Percentiles rank a stretch among this genome's conserved stretches.
These are phyloP conservation scores for Crossocerus cetratus DNA, from an alignment of 2,888 invertebrate genomes.

Conservation along the genomic window DNA sequence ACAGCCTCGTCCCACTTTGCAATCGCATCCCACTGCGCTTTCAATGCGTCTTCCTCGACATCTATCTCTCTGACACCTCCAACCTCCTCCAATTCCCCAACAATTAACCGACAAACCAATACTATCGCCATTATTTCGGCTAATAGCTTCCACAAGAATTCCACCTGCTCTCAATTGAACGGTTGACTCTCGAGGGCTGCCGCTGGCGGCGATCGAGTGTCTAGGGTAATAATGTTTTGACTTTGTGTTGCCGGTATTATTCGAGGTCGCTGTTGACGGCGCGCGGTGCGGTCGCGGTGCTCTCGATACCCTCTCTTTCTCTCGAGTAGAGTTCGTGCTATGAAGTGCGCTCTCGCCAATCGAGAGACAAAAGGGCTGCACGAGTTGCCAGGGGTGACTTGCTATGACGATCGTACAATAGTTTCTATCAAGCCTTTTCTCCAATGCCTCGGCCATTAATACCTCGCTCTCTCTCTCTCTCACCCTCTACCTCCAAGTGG, in stretches of 20 bases:
- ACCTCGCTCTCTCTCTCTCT: constrained; percentile 29
- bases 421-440: constrained; percentile 62
- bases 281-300: no score
- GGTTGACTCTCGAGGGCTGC: background rate
- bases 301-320: constrained; percentile 27
- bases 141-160: background rate
- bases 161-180: constrained; percentile 36
- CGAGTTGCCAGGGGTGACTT: constrained; percentile 64
- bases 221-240: constrained; percentile 55
- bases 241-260: constrained; percentile 51
- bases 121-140: no score
- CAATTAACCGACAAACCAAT: no score
- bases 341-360: constrained; percentile 51
- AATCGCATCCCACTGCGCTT: constrained; percentile 9
- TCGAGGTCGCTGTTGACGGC: constrained; percentile 41
- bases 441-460: constrained; percentile 56
- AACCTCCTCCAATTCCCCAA: no score
- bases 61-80: no score
- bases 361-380: constrained; percentile 60
- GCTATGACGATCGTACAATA: constrained; percentile 62
- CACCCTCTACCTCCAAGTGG: constrained; percentile 26
- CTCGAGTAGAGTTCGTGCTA: constrained; percentile 55
- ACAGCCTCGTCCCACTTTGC: constrained; percentile 5
- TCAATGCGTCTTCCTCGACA: background rate
- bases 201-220: constrained; percentile 1